Evolutionary conservation across 2,797 vertebrate genomes (phyloP), one percentile per base, ranked within the genome.

Genomic region (Micromesistius poutassou): DNA sequence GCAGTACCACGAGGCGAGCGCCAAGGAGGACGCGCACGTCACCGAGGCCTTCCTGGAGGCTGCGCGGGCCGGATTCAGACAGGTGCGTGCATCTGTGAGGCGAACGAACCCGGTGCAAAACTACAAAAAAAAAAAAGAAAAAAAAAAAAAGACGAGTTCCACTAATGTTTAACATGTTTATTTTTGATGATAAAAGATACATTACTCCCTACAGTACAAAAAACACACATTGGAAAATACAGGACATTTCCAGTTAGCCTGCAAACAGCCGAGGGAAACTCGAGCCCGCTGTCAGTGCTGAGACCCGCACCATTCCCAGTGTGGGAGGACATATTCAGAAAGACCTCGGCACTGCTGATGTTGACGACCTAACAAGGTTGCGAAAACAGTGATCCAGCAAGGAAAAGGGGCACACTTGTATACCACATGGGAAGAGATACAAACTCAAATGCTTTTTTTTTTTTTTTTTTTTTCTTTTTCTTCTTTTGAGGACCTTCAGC

Each of bases 181-280:
- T 91, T 91, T 90, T 89, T 89, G 91, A 93, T 92, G 92, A 92
- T 93, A 93, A 92, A 93, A 93, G 90, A 92, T 93, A 93, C 93
- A 93, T 93, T 93, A 92, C 91, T 93, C 90, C 90, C 90, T 93
- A 91, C 93, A 93, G 93, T 93, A 94, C 89, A 93, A 91, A 93
- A 93, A 89, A 89, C 91, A 94, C 91, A 92, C 91, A 88, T 91
- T 91, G 92, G 93, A 94, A 90, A 94, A 92, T 89, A 91, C 90
- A 91, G 90, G 89, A 92, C 91, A 93, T 90, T 89, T 94, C 90
- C 93, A 93, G 90, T 92, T 93, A 90, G 91, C 88, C 90, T 91
- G 89, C 89, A 83, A 92, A 92, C 91, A 91, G 86, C 88, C 89
- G 85, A 89, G 90, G 84, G 91, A 92, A 88, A 86, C 84, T 85